phyloP scores from a whole-genome alignment of 2,797 vertebrate species.

The Sandelia bainsii region DNA sequence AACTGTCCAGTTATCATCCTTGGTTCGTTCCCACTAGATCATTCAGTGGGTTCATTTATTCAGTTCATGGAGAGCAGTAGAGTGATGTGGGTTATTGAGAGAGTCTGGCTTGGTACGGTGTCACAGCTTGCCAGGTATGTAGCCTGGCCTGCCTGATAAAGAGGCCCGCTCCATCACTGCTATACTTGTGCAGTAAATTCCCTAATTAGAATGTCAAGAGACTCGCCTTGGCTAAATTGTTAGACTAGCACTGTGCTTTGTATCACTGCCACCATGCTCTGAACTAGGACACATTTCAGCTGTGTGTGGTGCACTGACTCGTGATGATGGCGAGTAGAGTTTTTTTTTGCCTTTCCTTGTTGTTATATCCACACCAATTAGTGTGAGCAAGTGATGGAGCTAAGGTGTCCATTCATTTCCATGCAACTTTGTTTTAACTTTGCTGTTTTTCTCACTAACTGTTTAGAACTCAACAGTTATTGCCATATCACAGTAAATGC shows the following conservation, averaged over 20 bases:
- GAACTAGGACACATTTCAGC: slow-evolving; percentile 50
- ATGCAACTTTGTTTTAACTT: slow-evolving; percentile 12
- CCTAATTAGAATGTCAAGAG: slow-evolving; percentile 79
- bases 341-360: slow-evolving; percentile 11
- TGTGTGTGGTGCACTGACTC: slow-evolving; percentile 21
- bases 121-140: slow-evolving; percentile 76
- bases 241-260: slow-evolving; percentile 38
- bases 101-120: slow-evolving; percentile 60
- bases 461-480: not conserved
- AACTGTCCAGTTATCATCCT: slow-evolving; percentile 52
- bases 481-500: slow-evolving; percentile 7
- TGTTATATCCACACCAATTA: slow-evolving; percentile 16
- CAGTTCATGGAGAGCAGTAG: slow-evolving; percentile 52
- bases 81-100: slow-evolving; percentile 67
- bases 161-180: slow-evolving; percentile 72
- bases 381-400: slow-evolving; percentile 30
- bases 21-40: slow-evolving; percentile 63
- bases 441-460: not conserved
- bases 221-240: slow-evolving; percentile 63
- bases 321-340: slow-evolving; percentile 36
- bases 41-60: slow-evolving; percentile 61
- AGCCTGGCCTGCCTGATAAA: slow-evolving; percentile 80
- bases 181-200: slow-evolving; percentile 77
- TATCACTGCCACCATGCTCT: slow-evolving; percentile 52
- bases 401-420: slow-evolving; percentile 20